These are phyloP conservation scores for Sphaeramia orbicularis DNA, from an alignment of 2,797 vertebrate genomes.

Conservation along the genomic window DNA sequence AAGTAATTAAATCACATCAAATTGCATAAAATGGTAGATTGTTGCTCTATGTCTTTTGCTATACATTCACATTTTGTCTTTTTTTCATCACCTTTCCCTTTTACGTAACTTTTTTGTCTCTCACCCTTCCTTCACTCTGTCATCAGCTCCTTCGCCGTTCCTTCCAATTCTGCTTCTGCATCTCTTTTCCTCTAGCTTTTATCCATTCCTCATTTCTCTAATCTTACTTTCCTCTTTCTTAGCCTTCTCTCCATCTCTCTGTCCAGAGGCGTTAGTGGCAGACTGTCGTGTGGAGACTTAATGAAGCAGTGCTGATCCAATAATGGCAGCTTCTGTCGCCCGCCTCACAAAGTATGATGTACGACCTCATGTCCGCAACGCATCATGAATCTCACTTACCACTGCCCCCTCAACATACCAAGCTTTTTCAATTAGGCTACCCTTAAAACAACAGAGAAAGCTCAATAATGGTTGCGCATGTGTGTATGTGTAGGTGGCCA, in stretches of 20 bases:
- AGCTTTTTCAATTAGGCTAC: slow-evolving; percentile 42
- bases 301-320: slow-evolving; percentile 77
- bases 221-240: slow-evolving; percentile 3
- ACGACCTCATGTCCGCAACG: slow-evolving; percentile 34
- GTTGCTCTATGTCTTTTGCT: not conserved
- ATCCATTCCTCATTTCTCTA: slow-evolving; percentile 10
- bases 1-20: slow-evolving; percentile 5
- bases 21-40: not conserved
- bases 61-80: not conserved
- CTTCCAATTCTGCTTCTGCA: not conserved
- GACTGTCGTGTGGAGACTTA: slow-evolving; percentile 66
- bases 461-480: slow-evolving; percentile 7
- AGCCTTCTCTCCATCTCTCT: slow-evolving; percentile 16
- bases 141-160: not conserved
- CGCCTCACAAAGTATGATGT: slow-evolving; percentile 64
- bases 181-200: slow-evolving; percentile 11
- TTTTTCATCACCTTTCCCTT: not conserved
- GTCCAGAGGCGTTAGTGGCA: slow-evolving; percentile 55
- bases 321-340: slow-evolving; percentile 69
- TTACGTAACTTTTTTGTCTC: not conserved
- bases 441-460: slow-evolving; percentile 21
- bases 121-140: not conserved
- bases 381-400: slow-evolving; percentile 59
- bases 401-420: slow-evolving; percentile 32
- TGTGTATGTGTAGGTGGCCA: not conserved